Evolutionary conservation across 2,797 vertebrate species (phyloP), one percentile per base, ranked within the genome.

Genomic region (Alfaro cultratus): DNA sequence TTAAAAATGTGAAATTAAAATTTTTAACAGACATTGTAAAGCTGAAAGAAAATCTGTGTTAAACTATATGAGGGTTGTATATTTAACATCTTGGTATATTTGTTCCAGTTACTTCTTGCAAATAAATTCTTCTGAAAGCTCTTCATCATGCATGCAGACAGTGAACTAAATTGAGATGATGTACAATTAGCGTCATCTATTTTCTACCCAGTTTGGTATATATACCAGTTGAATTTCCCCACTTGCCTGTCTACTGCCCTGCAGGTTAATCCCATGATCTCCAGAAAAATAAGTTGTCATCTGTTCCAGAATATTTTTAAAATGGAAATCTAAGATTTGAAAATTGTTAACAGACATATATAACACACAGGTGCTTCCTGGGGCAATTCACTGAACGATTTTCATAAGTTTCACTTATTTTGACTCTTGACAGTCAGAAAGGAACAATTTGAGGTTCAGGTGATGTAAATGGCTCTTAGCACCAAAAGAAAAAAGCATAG

Each of bases 281-380:
- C 87, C 84, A 75, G 77, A 79, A 91, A 90, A 91, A 0, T 11
- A 84, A 86, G 83, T 78, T 57, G 86, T 82, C 75, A 39, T 80
- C 87, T 91, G 82, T 96, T 95, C 94, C 94, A 83, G 94, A 94
- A 85, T 91, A 88, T 93, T 92, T 93, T 72, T 9, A 3, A 92
- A 86, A 88, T 45, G 26, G 46, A 86, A 86, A 91, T 88, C 82
- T 21, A 18, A 73, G 26, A 71, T 79, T 87, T 70, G 43, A 62
- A 23, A 57, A 83, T 85, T 81, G 77, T n/a, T 57, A 57, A 51
- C 0, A 34, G 1, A 34, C 23, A 53, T 53, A 74, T 15, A 46
- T 18, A 49, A 53, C 68, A 43, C 21, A 18, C 15, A 71, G 49
- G 23, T 70, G 70, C 26, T 39, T 64, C 55, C n/a, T 76, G 64